phyloP scores from a whole-genome alignment of 1,140 invertebrate species.

The Pseudobourletiella spinata region DNA sequence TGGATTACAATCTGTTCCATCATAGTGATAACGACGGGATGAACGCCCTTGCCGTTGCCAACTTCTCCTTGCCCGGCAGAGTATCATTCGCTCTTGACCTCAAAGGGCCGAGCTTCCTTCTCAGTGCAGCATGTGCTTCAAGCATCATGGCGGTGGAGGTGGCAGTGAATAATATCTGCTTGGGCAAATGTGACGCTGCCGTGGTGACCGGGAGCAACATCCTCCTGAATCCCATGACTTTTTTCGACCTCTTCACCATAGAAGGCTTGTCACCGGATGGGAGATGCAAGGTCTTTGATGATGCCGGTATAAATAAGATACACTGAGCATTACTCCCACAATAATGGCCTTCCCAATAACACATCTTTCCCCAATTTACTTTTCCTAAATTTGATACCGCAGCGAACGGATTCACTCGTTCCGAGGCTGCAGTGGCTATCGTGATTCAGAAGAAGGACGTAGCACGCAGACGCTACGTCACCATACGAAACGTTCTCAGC shows the following conservation, averaged over 20 bases:
- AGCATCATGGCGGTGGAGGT: constrained; percentile 49
- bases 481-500: constrained; percentile 70
- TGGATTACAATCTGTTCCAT: background rate
- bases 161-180: constrained; percentile 70
- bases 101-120: constrained; percentile 43
- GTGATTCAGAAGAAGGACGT: constrained; percentile 65
- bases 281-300: constrained; percentile 86
- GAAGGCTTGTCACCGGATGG: constrained; percentile 83
- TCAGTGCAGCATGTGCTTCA: constrained; percentile 54
- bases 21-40: constrained; percentile 45
- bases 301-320: constrained; percentile 76
- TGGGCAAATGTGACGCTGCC: constrained; percentile 70
- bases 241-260: constrained; percentile 83
- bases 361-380: background rate
- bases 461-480: constrained; percentile 74
- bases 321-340: constrained; percentile 38
- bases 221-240: constrained; percentile 54
- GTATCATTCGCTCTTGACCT: constrained; percentile 56
- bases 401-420: constrained; percentile 79
- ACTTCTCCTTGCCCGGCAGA: constrained; percentile 58
- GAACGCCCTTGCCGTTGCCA: constrained; percentile 54
- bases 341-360: background rate
- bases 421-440: constrained; percentile 74
- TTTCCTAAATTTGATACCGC: background rate
- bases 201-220: constrained; percentile 50